Evolutionary conservation across 2,888 invertebrate genomes (phyloP).

Genomic region (Thereva unica): DNA sequence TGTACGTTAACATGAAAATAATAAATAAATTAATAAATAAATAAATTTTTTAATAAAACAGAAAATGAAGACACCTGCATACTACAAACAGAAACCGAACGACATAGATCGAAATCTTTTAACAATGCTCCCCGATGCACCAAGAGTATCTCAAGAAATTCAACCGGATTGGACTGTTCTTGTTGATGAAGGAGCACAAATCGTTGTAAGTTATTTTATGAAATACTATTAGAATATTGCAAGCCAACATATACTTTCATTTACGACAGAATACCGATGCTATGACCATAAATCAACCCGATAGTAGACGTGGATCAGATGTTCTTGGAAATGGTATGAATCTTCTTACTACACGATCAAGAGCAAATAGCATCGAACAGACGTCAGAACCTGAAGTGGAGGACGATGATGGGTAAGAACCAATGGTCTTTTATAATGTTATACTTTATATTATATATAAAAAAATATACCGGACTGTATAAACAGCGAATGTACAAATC

Average conservation of each 20-base stretch:
- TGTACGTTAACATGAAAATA: conserved; percentile 63
- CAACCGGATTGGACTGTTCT: conserved; percentile 63
- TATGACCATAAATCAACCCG: conserved; percentile 4
- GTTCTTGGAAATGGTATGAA: conserved; percentile 48
- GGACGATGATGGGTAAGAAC: conserved; percentile 21
- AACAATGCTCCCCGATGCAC: conserved; percentile 77
- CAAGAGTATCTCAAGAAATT: conserved; percentile 72
- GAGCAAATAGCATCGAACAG: conserved; percentile 51
- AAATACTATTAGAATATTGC: too few species aligned
- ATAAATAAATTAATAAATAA: conserved; percentile 16
- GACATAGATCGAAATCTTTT: conserved; percentile 77
- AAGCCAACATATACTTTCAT: not conserved
- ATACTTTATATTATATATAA: too few species aligned
- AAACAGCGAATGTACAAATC: too few species aligned
- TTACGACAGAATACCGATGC: not conserved
- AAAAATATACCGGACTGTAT: too few species aligned
- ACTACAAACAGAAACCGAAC: conserved; percentile 74
- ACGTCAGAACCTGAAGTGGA: conserved; percentile 52
- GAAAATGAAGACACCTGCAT: conserved; percentile 82
- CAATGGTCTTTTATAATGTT: not conserved
- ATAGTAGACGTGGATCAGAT: conserved; percentile 40
- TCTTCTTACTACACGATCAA: conserved; percentile 33
- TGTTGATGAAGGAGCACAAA: conserved; percentile 59
- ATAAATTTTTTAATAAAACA: conserved; percentile 58
- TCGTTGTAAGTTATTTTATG: too few species aligned